Evolutionary conservation across 2,113 vertebrate genomes (phyloP), one percentile per base, ranked within the genome.

Genomic region (Notothenia coriiceps): DNA sequence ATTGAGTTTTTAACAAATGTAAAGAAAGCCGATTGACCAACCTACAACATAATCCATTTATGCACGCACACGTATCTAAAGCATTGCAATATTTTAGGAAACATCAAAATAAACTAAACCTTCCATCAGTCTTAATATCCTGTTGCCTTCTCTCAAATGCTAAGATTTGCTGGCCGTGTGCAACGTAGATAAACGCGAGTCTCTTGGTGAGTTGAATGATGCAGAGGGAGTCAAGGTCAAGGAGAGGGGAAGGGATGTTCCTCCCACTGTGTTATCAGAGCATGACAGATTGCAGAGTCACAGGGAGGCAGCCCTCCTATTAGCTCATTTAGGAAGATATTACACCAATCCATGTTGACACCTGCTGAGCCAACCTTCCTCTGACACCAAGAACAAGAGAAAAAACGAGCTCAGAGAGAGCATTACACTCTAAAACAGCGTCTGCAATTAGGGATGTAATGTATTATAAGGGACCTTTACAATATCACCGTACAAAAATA

Each of bases 221-320:
- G 69, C 50, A 43, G 47, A 35, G 68, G 73, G 61, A 79, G 85
- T 70, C 82, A 91, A 92, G 91, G 92, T 92, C 88, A 89, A 80
- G 79, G 70, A 82, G 73, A 83, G 62, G 63, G 74, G 70, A 51
- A 35, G 79, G 86, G 86, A 87, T 79, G 89, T 80, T 88, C 69
- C 74, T 72, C 91, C 86, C 75, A 69, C 88, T 86, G 89, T 62
- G 87, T 86, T 88, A 92, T 91, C 79, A 80, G 73, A 74, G 64
- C 79, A 77, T 72, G 86, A 89, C 92, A 92, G 92, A 89, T 91
- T 90, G 89, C 64, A 0, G 67, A 86, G 84, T 87, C 80, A 72
- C 84, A 35, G 89, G 86, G 86, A 89, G 87, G 85, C 68, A 40
- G 66, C 50, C 35, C 78, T 80, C 74, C 80, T 78, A 70, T 79